Percentiles rank a stretch among this genome's conserved stretches.
phyloP scores from a whole-genome alignment of 2,797 vertebrate genomes.

The Scleropages formosus region DNA sequence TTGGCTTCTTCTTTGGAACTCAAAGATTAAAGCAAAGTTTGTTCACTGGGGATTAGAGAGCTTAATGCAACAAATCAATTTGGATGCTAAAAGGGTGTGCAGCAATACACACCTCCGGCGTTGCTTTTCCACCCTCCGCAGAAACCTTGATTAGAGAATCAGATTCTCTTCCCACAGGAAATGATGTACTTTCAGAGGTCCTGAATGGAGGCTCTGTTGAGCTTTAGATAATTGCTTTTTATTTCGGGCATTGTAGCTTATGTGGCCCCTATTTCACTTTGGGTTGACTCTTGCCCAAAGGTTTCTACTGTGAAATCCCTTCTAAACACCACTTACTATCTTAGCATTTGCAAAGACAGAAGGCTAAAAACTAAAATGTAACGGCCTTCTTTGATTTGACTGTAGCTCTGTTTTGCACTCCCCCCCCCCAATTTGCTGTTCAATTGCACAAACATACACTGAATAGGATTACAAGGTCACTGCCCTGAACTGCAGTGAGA shows the following conservation, averaged over 20 bases:
- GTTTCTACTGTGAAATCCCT: background rate
- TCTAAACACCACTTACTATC: background rate
- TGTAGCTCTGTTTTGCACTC: slow-evolving; percentile 16
- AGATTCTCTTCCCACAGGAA: slow-evolving; percentile 5
- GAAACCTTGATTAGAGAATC: background rate
- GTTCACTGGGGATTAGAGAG: background rate
- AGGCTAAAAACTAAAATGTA: slow-evolving; percentile 1
- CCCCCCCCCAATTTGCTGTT: slow-evolving; percentile 6
- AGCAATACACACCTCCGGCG: background rate
- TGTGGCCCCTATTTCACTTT: background rate
- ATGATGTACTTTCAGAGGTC: background rate
- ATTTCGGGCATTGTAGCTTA: background rate
- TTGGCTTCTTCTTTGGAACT: slow-evolving; percentile 14
- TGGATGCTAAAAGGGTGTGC: background rate
- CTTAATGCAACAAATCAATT: background rate
- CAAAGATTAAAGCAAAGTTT: slow-evolving; percentile 5
- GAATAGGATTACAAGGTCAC: background rate
- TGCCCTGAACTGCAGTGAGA: background rate
- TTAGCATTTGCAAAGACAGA: slow-evolving; percentile 18
- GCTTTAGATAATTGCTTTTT: slow-evolving; percentile 7
- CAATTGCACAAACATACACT: slow-evolving; percentile 10
- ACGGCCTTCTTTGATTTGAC: background rate
- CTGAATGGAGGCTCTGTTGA: background rate
- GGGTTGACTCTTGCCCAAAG: background rate
- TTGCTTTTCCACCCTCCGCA: background rate